Conservation (phyloP, 2,113 vertebrate species). For the Pluvianellus socialis region DNA sequence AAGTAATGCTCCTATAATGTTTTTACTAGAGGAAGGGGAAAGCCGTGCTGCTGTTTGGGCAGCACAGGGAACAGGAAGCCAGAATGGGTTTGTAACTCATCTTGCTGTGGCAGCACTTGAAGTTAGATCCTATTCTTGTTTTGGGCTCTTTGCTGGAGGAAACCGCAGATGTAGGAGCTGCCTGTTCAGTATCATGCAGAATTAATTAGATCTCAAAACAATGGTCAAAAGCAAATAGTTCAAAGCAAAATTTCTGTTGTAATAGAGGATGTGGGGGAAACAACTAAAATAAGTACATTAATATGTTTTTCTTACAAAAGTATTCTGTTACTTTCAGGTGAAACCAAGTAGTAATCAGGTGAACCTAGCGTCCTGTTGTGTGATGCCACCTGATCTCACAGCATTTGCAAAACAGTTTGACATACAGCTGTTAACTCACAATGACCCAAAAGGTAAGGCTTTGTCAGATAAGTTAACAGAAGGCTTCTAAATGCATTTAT, state of each 20-base stretch:
- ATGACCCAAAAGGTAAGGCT: slow-evolving; percentile 91
- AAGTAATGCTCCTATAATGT: neutral
- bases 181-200: neutral
- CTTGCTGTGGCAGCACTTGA: neutral
- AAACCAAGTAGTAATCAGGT: slow-evolving; percentile 99
- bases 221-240: neutral
- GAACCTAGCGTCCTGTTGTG: slow-evolving; percentile 97
- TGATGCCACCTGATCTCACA: slow-evolving; percentile 98
- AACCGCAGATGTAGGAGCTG: neutral
- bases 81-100: neutral
- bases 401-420: slow-evolving; percentile 96
- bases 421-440: slow-evolving; percentile 97
- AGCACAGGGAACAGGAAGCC: neutral
- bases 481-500: neutral
- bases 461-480: neutral
- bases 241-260: neutral
- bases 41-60: neutral
- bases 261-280: neutral
- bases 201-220: neutral
- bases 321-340: slow-evolving; percentile 77
- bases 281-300: neutral
- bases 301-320: neutral
- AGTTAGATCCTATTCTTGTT: neutral
- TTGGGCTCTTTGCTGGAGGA: neutral
- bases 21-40: neutral